Percentiles rank a stretch among this genome's conserved stretches.
These are phyloP conservation scores for Hofmannophila pseudospretella DNA, from an alignment of 2,888 invertebrate genomes.

Conservation along the genomic window DNA sequence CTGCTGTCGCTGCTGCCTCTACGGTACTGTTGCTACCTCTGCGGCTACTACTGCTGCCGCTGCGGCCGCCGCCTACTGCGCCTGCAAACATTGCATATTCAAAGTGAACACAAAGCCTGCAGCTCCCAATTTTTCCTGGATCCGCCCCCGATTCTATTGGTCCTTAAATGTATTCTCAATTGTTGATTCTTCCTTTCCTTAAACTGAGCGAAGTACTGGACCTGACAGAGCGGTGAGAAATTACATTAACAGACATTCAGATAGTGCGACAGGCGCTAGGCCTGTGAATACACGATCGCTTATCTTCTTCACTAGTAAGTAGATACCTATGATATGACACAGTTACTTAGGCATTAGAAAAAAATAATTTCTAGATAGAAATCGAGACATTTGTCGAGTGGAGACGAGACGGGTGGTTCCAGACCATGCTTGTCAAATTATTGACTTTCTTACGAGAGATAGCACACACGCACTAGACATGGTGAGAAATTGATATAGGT, in stretches of 20 bases:
- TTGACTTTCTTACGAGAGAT: not conserved
- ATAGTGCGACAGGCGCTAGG: no score
- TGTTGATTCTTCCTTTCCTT: no score
- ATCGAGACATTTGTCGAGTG: not conserved
- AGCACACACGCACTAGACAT: constrained; percentile 6
- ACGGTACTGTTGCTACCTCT: constrained; percentile 21
- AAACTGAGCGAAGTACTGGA: no score
- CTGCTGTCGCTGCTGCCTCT: constrained; percentile 16
- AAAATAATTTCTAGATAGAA: not conserved
- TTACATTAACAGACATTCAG: no score
- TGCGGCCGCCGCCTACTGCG: constrained; percentile 24
- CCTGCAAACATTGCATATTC: not conserved
- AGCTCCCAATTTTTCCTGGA: no score
- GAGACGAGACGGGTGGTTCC: no score
- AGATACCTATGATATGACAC: not conserved
- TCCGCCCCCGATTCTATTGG: no score
- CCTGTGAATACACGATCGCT: not conserved
- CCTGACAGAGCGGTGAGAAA: no score
- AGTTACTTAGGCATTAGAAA: not conserved
- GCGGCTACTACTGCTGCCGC: constrained; percentile 20
- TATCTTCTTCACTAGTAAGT: not conserved
- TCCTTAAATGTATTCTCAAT: no score
- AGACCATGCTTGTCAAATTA: not conserved
- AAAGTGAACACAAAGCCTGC: no score
- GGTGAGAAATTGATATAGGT: no score